A percentile compares a stretch with the other conserved stretches of the same genome.
Evolutionary conservation across 2,113 vertebrate genomes (phyloP).

Genomic region (Megalops atlanticus): DNA sequence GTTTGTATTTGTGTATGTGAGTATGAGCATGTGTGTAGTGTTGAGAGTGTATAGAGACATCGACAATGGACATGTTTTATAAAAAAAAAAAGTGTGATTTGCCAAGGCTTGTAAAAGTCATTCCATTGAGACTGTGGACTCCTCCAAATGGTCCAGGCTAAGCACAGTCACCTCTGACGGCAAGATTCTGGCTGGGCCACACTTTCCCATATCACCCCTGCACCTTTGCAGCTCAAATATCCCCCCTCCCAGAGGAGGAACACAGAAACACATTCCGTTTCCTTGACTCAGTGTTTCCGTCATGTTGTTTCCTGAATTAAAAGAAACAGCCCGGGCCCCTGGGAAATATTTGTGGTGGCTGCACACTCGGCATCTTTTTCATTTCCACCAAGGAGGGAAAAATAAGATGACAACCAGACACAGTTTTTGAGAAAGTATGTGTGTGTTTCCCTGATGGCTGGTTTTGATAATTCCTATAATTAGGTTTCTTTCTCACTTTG

Average conservation of each 20-base stretch:
- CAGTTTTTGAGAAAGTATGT: background rate
- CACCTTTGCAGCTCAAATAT: constrained; percentile 6
- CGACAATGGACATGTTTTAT: background rate
- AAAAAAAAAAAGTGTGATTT: background rate
- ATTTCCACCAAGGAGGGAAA: background rate
- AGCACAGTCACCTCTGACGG: background rate
- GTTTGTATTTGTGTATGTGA: background rate
- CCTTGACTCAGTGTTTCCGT: background rate
- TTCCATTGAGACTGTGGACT: background rate
- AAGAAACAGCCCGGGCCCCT: background rate
- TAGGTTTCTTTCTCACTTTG: constrained; percentile 8
- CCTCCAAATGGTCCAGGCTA: background rate
- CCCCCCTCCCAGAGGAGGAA: background rate
- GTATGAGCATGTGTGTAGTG: background rate
- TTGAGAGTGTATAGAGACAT: background rate
- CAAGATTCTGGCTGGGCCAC: background rate
- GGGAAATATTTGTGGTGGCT: constrained; percentile 13
- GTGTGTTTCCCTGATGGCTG: background rate
- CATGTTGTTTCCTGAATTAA: constrained; percentile 7
- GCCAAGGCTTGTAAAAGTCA: background rate
- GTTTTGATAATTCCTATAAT: constrained; percentile 15
- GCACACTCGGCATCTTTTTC: constrained; percentile 9
- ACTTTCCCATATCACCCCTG: background rate
- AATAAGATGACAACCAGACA: constrained; percentile 7
- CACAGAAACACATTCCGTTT: constrained; percentile 16